Evolutionary conservation across 1,140 invertebrate genomes (phyloP).

Genomic region (Bemisia tabaci): DNA sequence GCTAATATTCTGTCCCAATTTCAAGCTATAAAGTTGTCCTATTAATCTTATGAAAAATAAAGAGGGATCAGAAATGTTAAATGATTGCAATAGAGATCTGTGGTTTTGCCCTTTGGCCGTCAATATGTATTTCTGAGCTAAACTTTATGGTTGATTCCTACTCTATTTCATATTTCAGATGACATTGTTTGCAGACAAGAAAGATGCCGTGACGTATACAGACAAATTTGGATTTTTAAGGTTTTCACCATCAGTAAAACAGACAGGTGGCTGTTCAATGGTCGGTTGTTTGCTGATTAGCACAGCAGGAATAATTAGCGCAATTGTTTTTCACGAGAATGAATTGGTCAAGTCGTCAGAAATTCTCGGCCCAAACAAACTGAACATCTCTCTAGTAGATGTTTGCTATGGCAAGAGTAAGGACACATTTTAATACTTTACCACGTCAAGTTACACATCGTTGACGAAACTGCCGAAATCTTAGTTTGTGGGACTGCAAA

Average conservation of each 20-base stretch:
- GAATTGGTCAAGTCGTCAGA: slow-evolving; percentile 40
- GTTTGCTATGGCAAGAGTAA: slow-evolving; percentile 58
- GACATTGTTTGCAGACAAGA: slow-evolving; percentile 53
- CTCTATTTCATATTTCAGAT: slow-evolving; percentile 34
- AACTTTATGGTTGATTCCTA: too few species aligned
- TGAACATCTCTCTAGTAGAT: slow-evolving; percentile 57
- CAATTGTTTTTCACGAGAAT: slow-evolving; percentile 36
- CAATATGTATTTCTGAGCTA: too few species aligned
- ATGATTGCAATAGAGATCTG: too few species aligned
- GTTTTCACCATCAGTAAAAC: slow-evolving; percentile 63
- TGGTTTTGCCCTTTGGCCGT: too few species aligned
- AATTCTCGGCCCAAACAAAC: slow-evolving; percentile 55
- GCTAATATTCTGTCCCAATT: too few species aligned
- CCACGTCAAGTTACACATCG: too few species aligned
- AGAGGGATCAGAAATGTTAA: too few species aligned
- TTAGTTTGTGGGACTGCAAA: too few species aligned
- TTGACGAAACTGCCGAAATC: too few species aligned
- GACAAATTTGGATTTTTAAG: slow-evolving; percentile 71
- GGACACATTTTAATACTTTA: too few species aligned
- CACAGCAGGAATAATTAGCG: slow-evolving; percentile 65
- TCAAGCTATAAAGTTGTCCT: too few species aligned
- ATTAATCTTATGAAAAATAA: too few species aligned
- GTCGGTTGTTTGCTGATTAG: slow-evolving; percentile 72
- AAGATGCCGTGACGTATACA: slow-evolving; percentile 60
- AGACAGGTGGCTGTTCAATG: slow-evolving; percentile 68